Evolutionary conservation across 1,140 invertebrate species (phyloP), one percentile per base, ranked within the genome.

Genomic region (Camponotus vicinus): DNA sequence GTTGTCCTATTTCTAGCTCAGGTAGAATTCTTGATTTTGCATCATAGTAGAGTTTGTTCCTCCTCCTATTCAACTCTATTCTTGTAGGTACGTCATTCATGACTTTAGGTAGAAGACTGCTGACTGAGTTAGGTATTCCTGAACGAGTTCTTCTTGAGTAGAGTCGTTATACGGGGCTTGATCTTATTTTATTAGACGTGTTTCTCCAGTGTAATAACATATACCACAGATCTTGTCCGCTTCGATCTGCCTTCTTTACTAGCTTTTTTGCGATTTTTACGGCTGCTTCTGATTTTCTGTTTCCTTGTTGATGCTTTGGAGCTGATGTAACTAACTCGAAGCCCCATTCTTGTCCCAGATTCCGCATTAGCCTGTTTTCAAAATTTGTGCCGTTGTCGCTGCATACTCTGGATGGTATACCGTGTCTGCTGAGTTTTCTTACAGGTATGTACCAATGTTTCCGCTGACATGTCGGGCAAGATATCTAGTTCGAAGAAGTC

Each of bases 371-470:
- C 7, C 7, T 59, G n/a, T 59, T 59, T 59, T 59, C 55, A n/a
- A 21, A 59, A 21, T 59, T 59, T 59, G 55, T 59, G 55, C 55
- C 55, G 55, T 59, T 59, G 55, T 59, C 55, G n/a, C 55, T 59
- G 7, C 55, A 18, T 59, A 59, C 55, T 59, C 55, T 59, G 55
- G 1, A 59, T 2, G 55, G 55, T 59, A 59, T 59, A 59, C 55
- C 55, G n/a, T 59, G 55, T 59, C 55, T n/a, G n/a, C 18, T 59
- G 6, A 59, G 55, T 59, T 59, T 59, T 21, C 18, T 59, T 59
- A 59, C 55, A 59, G n/a, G 55, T 59, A 6, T 59, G 18, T 5
- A 59, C 18, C 21, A 59, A 21, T 7, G 55, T 59, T 59, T 59
- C 55, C n/a, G 55, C 55, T 59, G 55, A n/a, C 55, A 59, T 59